phyloP scores from a whole-genome alignment of 2,113 vertebrate species.

The Macquaria australasica region DNA sequence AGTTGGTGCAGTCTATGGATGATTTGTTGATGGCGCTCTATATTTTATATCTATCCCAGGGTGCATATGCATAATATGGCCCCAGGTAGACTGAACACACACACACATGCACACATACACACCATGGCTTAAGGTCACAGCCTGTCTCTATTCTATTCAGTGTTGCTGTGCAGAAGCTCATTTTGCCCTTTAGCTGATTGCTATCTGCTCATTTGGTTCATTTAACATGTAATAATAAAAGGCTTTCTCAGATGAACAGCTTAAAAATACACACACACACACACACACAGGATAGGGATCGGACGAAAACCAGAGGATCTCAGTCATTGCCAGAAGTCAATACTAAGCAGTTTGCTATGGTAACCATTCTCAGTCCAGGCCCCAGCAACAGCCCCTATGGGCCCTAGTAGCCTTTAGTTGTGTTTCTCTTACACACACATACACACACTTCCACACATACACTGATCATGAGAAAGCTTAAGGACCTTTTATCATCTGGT shows the following conservation, averaged over 20 bases:
- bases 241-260: constrained; percentile 38
- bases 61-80: constrained; percentile 27
- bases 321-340: constrained; percentile 63
- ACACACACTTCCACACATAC: neutral
- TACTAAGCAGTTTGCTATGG: constrained; percentile 65
- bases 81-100: constrained; percentile 37
- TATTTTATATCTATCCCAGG: neutral
- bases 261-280: constrained; percentile 28
- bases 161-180: constrained; percentile 44
- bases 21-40: neutral
- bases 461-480: neutral
- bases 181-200: constrained; percentile 63
- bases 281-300: constrained; percentile 25
- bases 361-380: constrained; percentile 39
- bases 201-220: constrained; percentile 70
- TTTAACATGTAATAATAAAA: constrained; percentile 62
- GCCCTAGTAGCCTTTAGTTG: constrained; percentile 21
- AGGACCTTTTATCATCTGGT: neutral
- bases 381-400: neutral
- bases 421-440: constrained; percentile 20
- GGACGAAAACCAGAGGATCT: constrained; percentile 56
- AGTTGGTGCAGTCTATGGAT: neutral
- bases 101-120: constrained; percentile 22
- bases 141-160: constrained; percentile 41
- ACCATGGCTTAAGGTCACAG: constrained; percentile 48